Percentiles rank a stretch among this genome's conserved stretches.
These are phyloP conservation scores for Anthophora plumipes DNA, from an alignment of 2,888 invertebrate genomes.

Conservation along the genomic window DNA sequence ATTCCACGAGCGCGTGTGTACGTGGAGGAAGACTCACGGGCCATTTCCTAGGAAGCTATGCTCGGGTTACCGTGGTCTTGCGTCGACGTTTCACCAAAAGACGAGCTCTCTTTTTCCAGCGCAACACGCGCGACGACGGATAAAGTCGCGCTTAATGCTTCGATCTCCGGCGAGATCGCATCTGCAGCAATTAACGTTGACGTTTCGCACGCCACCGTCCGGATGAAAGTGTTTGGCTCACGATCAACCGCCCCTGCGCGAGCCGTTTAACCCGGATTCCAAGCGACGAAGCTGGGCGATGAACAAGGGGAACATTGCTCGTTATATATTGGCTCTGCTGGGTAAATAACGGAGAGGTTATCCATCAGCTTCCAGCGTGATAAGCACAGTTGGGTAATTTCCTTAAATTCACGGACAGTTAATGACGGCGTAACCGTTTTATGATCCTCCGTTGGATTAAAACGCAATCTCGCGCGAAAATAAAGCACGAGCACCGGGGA, in stretches of 20 bases:
- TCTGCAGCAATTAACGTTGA: constrained; percentile 25
- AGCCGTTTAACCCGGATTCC: constrained; percentile 19
- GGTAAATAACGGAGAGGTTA: constrained; percentile 35
- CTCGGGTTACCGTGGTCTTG: constrained; percentile 50
- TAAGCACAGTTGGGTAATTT: constrained; percentile 45
- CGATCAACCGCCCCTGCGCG: constrained; percentile 8
- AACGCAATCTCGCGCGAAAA: constrained; percentile 39
- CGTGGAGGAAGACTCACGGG: constrained; percentile 59
- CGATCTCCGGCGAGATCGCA: constrained; percentile 11
- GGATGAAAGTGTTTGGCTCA: constrained; percentile 24
- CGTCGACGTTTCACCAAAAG: constrained; percentile 1
- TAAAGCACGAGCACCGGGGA: constrained; percentile 41
- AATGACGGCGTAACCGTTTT: constrained; percentile 54
- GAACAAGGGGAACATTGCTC: background rate
- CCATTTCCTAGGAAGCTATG: constrained; percentile 73
- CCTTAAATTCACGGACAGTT: constrained; percentile 49
- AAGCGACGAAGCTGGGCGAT: background rate
- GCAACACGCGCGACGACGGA: constrained; percentile 20
- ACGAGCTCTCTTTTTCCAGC: constrained; percentile 1
- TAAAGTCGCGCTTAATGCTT: constrained; percentile 33
- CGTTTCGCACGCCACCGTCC: background rate
- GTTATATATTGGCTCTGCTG: constrained; percentile 14
- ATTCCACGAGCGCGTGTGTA: constrained; percentile 2
- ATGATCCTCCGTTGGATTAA: constrained; percentile 47
- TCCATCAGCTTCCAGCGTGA: constrained; percentile 30